phyloP scores from a whole-genome alignment of 2,113 vertebrate genomes.

The Coregonus clupeaformis region DNA sequence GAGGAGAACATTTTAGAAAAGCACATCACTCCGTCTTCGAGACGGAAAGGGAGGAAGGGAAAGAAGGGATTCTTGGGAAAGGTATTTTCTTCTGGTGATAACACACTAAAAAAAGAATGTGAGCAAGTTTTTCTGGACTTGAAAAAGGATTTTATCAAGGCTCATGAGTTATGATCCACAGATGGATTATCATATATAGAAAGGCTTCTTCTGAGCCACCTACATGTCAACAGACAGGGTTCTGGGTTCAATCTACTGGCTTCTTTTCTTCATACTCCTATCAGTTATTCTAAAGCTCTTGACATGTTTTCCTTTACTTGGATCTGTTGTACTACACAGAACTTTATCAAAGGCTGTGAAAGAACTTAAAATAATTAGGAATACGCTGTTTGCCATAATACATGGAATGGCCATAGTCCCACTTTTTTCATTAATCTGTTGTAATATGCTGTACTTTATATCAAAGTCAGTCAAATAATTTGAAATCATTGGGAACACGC shows the following conservation, averaged over 20 bases:
- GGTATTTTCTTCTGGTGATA: constrained; percentile 33
- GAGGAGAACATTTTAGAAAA: constrained; percentile 16
- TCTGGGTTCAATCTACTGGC: constrained; percentile 22
- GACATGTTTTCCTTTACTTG: not conserved
- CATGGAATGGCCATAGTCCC: not conserved
- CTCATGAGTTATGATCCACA: constrained; percentile 48
- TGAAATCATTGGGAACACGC: too few relatives aligned
- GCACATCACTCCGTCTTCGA: not conserved
- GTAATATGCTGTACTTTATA: too few relatives aligned
- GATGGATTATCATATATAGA: constrained; percentile 28
- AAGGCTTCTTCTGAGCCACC: constrained; percentile 37
- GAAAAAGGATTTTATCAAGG: constrained; percentile 21
- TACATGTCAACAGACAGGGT: constrained; percentile 39
- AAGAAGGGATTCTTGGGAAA: constrained; percentile 12
- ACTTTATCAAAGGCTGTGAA: not conserved
- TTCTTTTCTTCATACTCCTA: not conserved
- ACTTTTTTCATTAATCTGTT: not conserved
- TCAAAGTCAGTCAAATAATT: too few relatives aligned
- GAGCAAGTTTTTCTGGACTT: constrained; percentile 13
- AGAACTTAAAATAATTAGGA: not conserved
- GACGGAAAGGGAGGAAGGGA: constrained; percentile 10
- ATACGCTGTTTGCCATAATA: not conserved
- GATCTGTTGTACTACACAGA: not conserved
- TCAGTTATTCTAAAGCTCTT: not conserved
- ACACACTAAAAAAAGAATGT: constrained; percentile 56